Percentiles rank a stretch among this genome's conserved stretches.
phyloP scores from a whole-genome alignment of 2,888 invertebrate genomes.

The Ctena decussata region DNA sequence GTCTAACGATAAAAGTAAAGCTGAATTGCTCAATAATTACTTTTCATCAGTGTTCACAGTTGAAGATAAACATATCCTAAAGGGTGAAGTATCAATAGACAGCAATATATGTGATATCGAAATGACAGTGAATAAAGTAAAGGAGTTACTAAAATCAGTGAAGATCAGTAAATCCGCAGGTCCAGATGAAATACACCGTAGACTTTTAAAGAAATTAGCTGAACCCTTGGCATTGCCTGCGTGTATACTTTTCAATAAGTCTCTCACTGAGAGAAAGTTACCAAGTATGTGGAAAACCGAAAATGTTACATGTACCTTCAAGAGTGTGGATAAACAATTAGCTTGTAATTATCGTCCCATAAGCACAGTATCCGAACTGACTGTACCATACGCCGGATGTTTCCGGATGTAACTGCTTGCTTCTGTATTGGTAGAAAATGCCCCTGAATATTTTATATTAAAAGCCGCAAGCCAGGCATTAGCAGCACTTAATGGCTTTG shows the following conservation, averaged over 20 bases:
- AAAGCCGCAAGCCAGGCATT: too few relatives aligned
- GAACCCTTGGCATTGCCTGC: background rate
- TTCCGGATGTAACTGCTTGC: too few relatives aligned
- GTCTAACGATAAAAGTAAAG: background rate
- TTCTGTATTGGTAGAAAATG: too few relatives aligned
- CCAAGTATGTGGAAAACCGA: background rate
- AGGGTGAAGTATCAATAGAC: background rate
- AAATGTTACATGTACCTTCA: background rate
- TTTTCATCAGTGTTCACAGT: background rate
- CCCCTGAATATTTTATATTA: too few relatives aligned
- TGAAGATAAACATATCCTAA: background rate
- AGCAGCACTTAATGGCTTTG: too few relatives aligned
- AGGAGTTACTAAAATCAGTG: background rate
- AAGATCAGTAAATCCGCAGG: background rate
- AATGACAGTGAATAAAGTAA: background rate
- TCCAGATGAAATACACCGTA: background rate
- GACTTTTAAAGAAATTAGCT: background rate
- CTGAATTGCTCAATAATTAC: background rate
- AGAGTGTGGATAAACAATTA: background rate
- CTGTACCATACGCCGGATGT: too few relatives aligned
- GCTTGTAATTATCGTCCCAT: background rate
- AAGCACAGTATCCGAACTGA: too few relatives aligned
- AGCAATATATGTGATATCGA: background rate
- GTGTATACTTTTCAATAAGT: background rate
- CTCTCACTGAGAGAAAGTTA: background rate